A percentile compares a stretch with the other conserved stretches of the same genome.
Evolutionary conservation across 2,888 invertebrate genomes (phyloP).

Genomic region (Luperina testacea): DNA sequence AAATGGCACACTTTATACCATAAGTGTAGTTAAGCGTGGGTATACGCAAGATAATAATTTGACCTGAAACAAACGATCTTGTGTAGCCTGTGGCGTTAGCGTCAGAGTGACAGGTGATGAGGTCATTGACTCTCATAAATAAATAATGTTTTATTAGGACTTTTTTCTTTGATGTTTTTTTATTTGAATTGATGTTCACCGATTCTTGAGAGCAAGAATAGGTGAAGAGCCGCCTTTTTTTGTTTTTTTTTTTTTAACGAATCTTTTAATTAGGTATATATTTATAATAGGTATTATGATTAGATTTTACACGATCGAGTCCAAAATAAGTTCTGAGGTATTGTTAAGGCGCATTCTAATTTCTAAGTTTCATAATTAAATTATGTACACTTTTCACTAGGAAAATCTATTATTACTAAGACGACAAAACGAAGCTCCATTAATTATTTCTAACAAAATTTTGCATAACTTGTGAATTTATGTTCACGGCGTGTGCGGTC

Average conservation of each 20-base stretch:
- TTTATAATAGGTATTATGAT: neutral
- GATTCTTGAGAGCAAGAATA: neutral
- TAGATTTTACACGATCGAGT: neutral
- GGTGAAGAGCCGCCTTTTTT: neutral
- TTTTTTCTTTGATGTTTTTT: neutral
- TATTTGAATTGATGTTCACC: neutral
- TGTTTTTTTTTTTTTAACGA: neutral
- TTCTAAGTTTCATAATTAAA: neutral
- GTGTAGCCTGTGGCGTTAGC: slow-evolving; percentile 10
- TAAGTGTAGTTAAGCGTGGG: slow-evolving; percentile 11
- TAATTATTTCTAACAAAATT: slow-evolving; percentile 11
- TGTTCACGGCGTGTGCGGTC: slow-evolving; percentile 11
- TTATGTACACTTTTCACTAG: neutral
- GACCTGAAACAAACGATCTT: slow-evolving; percentile 14
- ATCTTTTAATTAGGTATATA: neutral
- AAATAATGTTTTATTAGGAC: slow-evolving; percentile 10
- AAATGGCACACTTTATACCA: neutral
- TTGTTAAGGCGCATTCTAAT: neutral
- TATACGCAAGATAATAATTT: neutral
- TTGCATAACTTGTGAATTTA: slow-evolving; percentile 33
- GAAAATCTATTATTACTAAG: slow-evolving; percentile 1
- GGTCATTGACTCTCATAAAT: slow-evolving; percentile 22
- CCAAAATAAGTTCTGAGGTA: neutral
- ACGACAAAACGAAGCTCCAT: neutral
- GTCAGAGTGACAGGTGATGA: slow-evolving; percentile 20